A percentile compares a stretch with the other conserved stretches of the same genome.
phyloP scores from a whole-genome alignment of 2,797 vertebrate species.

The Morus bassanus region DNA sequence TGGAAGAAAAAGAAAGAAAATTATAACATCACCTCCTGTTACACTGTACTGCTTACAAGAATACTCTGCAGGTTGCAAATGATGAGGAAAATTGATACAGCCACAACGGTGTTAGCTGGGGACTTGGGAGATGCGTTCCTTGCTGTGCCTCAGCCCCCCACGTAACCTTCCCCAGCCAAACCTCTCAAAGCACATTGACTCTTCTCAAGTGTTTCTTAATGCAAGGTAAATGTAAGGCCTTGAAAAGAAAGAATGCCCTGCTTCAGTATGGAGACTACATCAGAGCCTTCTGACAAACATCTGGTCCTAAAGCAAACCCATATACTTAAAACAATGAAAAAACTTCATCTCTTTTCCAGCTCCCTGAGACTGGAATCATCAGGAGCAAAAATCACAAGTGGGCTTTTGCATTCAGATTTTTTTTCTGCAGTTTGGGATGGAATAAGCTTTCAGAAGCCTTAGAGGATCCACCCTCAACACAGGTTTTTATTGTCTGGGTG shows the following conservation, averaged over 20 bases:
- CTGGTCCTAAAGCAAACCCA: not conserved
- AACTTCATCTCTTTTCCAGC: not conserved
- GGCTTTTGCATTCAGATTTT: not conserved
- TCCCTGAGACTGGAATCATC: not conserved
- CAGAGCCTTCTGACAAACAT: not conserved
- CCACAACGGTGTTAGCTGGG: rapidly evolving
- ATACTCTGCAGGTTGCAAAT: not conserved
- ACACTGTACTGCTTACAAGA: not conserved
- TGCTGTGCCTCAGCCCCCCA: not conserved
- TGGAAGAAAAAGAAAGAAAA: no score
- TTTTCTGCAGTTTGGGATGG: not conserved
- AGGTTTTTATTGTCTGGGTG: not conserved
- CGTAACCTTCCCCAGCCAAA: not conserved
- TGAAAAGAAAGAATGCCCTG: not conserved
- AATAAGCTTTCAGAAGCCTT: not conserved
- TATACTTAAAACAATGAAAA: not conserved
- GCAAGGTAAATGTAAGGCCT: not conserved
- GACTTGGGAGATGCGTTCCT: not conserved
- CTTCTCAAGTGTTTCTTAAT: not conserved
- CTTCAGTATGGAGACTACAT: rapidly evolving
- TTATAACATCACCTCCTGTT: rapidly evolving
- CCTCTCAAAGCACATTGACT: not conserved
- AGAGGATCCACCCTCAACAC: not conserved
- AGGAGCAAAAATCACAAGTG: not conserved
- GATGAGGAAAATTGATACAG: rapidly evolving